Conservation (phyloP, 2,888 invertebrate genomes). For the Hemithea aestivaria region DNA sequence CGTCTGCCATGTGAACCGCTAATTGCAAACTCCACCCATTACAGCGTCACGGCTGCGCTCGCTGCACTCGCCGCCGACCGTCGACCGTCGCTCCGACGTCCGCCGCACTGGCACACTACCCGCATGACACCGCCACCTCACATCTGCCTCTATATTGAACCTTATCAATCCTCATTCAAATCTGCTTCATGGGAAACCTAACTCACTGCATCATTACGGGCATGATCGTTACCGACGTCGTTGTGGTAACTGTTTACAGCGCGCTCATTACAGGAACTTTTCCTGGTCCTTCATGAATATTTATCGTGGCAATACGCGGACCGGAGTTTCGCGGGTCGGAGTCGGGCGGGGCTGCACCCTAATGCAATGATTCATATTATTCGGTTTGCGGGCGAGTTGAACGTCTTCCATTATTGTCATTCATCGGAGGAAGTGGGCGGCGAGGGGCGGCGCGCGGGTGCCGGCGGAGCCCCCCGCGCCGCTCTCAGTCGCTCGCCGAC, state of each 20-base stretch:
- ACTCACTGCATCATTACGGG: neutral
- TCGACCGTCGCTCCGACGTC: conserved; percentile 14
- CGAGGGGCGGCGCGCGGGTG: conserved; percentile 71
- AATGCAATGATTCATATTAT: conserved; percentile 79
- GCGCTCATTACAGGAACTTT: conserved; percentile 38
- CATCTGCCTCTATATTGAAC: conserved; percentile 4
- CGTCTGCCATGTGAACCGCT: conserved; percentile 55
- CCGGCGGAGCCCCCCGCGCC: conserved; percentile 66
- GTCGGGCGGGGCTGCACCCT: conserved; percentile 77
- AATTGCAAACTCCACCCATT: conserved; percentile 51
- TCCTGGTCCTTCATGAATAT: conserved; percentile 55
- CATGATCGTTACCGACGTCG: conserved; percentile 16
- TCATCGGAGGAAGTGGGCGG: conserved; percentile 78
- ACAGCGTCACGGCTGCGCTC: conserved; percentile 11
- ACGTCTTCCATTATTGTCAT: conserved; percentile 80
- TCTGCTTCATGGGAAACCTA: too few relatives aligned
- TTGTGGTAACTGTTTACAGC: conserved; percentile 16
- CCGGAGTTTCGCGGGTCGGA: conserved; percentile 59
- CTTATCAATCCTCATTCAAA: too few relatives aligned
- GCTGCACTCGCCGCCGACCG: conserved; percentile 12
- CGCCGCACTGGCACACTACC: conserved; percentile 16
- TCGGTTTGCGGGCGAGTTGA: conserved; percentile 79
- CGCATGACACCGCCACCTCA: conserved; percentile 23
- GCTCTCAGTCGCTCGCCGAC: conserved; percentile 79
- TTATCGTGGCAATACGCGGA: conserved; percentile 42